Evolutionary conservation across 2,888 invertebrate species (phyloP).

Genomic region (Sericinus montela): DNA sequence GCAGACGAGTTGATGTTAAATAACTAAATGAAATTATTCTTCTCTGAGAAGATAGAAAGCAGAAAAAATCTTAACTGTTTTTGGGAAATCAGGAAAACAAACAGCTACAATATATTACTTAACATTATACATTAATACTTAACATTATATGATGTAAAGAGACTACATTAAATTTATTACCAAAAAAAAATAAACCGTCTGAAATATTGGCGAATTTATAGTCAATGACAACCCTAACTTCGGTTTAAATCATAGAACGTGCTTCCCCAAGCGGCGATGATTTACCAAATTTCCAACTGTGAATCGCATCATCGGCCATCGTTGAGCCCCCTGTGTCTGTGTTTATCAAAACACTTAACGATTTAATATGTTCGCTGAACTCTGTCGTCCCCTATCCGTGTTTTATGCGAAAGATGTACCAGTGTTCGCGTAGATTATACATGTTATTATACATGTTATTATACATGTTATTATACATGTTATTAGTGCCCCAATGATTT

Average conservation of each 20-base stretch:
- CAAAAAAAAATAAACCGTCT: too few relatives aligned
- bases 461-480: slow-evolving; percentile 49
- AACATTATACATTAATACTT: too few relatives aligned
- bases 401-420: slow-evolving; percentile 30
- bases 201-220: too few relatives aligned
- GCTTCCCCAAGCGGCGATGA: slow-evolving; percentile 54
- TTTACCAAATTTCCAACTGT: slow-evolving; percentile 58
- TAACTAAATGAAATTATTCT: too few relatives aligned
- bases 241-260: slow-evolving; percentile 40
- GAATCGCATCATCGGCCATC: slow-evolving; percentile 65
- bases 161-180: too few relatives aligned
- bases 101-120: too few relatives aligned
- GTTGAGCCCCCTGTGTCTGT: slow-evolving; percentile 61
- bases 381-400: slow-evolving; percentile 39
- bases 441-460: too few relatives aligned
- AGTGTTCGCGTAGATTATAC: slow-evolving; percentile 49
- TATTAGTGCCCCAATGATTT: slow-evolving; percentile 27
- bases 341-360: slow-evolving; percentile 79
- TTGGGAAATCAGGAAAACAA: too few relatives aligned
- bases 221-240: slow-evolving; percentile 11
- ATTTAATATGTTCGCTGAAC: slow-evolving; percentile 74
- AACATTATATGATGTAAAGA: not conserved
- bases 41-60: too few relatives aligned
- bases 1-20: too few relatives aligned
- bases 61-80: too few relatives aligned